Base-by-base conservation (phyloP, 2,797 vertebrate species). In the Adrianichthys oophorus region DNA sequence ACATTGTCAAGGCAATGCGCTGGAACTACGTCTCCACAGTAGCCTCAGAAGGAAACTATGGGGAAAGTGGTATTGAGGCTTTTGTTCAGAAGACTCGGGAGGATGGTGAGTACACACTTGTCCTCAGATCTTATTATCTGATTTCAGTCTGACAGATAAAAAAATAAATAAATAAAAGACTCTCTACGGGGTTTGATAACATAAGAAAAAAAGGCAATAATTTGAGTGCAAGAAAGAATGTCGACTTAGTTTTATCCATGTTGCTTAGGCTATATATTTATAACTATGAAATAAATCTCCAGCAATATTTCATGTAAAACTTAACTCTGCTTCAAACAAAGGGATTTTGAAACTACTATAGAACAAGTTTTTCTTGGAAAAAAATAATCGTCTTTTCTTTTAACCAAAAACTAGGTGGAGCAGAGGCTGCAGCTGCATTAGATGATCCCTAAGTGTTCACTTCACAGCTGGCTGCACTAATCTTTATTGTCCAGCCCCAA, bases 11-110 rank as follows among this genome's bases (percentile, higher is more conserved):
- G 51, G 94, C 94, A 52, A 94, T 98, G 91, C 93, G 90, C 76
- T 98, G 96, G 96, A 97, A 96, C 85, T 98, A 98, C 0, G 96
- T 98, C 74, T 97, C 95, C 83, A 98, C 96, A 0, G 89, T 98
- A 54, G 96, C 96, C 59, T 98, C 96, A 0, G 96, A 98, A 87
- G 96, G 96, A 58, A 98, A 94, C 92, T 98, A 98, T 0, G 96
- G 96, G 0, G 96, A 98, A 60, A 98, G 96, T 0, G 96, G 96
- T 0, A 95, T 98, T 15, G 96, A 98, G 15, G 96, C 96, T 48
- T 98, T 98, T 85, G 94, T 97, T 75, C 96, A 98, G 82, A 97
- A 96, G 85, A 96, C 95, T 63, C 92, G 96, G 8, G 96, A 98
- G 87, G 94, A 95, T 0, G 96, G 96, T 98, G 90, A 95, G 96